Evolutionary conservation across 2,113 vertebrate species (phyloP), one percentile per base, ranked within the genome.

Genomic region (Cavia aperea): DNA sequence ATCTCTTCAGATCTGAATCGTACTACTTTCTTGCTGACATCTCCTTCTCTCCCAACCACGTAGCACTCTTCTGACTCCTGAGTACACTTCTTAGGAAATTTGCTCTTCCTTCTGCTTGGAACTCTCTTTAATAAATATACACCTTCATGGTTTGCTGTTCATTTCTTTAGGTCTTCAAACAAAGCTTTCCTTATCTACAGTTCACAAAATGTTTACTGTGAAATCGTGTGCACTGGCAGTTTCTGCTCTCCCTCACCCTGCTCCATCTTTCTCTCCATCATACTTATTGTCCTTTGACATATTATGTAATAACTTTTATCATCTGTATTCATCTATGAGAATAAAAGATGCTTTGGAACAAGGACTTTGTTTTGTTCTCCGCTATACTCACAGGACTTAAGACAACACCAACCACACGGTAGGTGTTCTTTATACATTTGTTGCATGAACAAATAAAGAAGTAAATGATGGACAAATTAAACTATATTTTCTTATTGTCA

Each of bases 21-120:
- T 73, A 14, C 39, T 21, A 63, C 10, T 33, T 79, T 14, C 49
- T 90, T 62, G 39, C 56, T 56, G 49, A 23, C 3, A 14, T 54
- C 63, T n/a, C 36, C 5, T 81, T 33, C 9, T 51, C 33, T 92
- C 5, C 21, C 46, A 31, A 73, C 26, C 51, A 4, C 31, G 15
- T 0, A 36, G 78, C 4, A 15, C 15, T 62, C 31, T 33, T 26
- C 43, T 81, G 24, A 43, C 89, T 81, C 63, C 75, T 14, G 36
- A 6, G 26, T 11, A 68, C 5, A 56, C 2, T 73, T 29, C 5
- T 33, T 43, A 56, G 68, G 68, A 39, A 49, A 33, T 26, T 49
- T 51, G 31, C 46, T 73, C 56, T 92, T 88, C 31, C 72, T 93
- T 90, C 94, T 88, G 21, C 78, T 49, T 43, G 87, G 29, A 92